Base-by-base conservation (phyloP, 2,797 vertebrate species). In the Tauraco hartlaubi region DNA sequence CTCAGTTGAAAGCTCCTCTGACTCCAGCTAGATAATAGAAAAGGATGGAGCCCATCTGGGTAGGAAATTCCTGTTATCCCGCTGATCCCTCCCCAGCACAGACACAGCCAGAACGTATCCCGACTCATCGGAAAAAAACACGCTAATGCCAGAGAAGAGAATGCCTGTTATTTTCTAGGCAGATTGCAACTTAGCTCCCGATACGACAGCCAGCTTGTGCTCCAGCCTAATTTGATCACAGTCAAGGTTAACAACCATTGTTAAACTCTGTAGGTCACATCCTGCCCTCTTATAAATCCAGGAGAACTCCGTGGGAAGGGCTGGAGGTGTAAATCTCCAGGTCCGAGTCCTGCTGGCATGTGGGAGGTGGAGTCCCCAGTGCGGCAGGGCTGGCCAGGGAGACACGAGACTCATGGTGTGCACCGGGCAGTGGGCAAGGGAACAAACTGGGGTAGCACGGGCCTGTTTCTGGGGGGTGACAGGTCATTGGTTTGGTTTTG, bases 371-470 rank as follows among this genome's bases (percentile, higher is more conserved):
- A 8, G 15, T 78, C 20, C 17, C 26, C 56, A 7, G 18, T 1
- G 33, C 0, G 3, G 23, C 46, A 52, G 56, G 46, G 37, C 49
- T 85, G 16, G 8, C 62, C 8, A 29, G 33, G 31, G 54, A 26
- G 28, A 35, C 44, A 44, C 0, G 0, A n/a, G 33, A 13, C 11
- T 2, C 31, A 41, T 0, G 2, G 9, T 12, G 52, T 11, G 33
- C 41, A 46, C 58, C 37, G 44, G 74, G 59, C 68, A 46, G 13
- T 0, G 56, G 72, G 69, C 69, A 85, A 12, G 19, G 51, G 29
- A 28, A 28, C 0, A 1, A 67, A 8, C 23, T 0, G 2, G 33
- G 37, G 28, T 4, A 19, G 25, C 26, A 43, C 9, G 13, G 15
- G 37, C 21, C 22, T 44, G 8, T n/a, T 78, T 55, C 20, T 12